Base-by-base conservation (phyloP, 2,113 vertebrate species). In the Saguinus midas region DNA sequence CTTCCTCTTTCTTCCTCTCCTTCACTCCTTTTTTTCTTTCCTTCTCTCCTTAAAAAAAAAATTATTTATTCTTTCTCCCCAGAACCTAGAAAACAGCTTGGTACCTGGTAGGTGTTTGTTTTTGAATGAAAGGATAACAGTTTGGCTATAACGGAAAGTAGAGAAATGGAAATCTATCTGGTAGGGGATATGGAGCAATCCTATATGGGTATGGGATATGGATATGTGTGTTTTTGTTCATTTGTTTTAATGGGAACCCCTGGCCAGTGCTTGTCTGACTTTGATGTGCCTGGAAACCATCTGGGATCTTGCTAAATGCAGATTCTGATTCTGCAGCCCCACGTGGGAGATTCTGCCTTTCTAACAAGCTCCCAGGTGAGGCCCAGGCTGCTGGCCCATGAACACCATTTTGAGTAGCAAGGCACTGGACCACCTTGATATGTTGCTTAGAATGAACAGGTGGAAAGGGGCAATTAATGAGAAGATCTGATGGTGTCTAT, bases 321-420 rank as follows among this genome's bases (percentile, higher is more conserved):
- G 84, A 58, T 82, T 95, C 40, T 61, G 90, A 88, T 88, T 73
- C 57, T 91, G 72, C 68, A n/a, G 10, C 7, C 68, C 58, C 61
- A 21, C 48, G 10, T 29, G 52, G 48, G 50, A 93, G 55, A 86
- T 0, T 87, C 61, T 85, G 50, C 35, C 12, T 58, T 81, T 94
- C 85, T 89, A 86, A 76, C 57, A 84, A 43, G 32, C 25, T 96
- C 91, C 93, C 29, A 52, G 78, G 52, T 17, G 37, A 97, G 73
- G 89, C 55, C 21, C n/a, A 16, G 16, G 61, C 23, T 61, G 3
- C 55, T 43, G 32, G 40, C 43, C 88, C 70, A 14, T 68, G 79
- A 79, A 25, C 18, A 78, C 25, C 29, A 58, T 58, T 91, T 66
- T 43, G 84, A 90, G 72, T 35, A 80, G 23, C 25, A 27, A 76